phyloP scores from a whole-genome alignment of 2,888 invertebrate genomes.

The Helicoverpa assulta region DNA sequence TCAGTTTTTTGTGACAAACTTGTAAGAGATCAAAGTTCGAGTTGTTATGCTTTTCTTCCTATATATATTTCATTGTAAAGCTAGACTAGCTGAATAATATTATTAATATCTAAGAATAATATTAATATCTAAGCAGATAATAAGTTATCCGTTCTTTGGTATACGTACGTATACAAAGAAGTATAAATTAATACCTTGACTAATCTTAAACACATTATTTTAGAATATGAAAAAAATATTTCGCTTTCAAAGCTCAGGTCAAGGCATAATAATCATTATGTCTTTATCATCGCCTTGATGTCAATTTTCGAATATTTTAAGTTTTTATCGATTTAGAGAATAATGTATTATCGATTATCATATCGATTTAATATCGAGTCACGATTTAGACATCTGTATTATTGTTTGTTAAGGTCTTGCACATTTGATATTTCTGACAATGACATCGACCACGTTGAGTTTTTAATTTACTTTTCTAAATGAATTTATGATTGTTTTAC shows the following conservation, averaged over 20 bases:
- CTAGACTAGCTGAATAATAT: too few species aligned
- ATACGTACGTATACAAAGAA: constrained; percentile 8
- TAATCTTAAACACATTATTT: constrained; percentile 52
- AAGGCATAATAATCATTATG: constrained; percentile 65
- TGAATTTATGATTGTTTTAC: constrained; percentile 26
- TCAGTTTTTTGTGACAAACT: too few species aligned
- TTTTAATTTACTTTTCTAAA: constrained; percentile 32
- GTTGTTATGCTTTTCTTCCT: too few species aligned
- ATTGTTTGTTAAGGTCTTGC: constrained; percentile 52
- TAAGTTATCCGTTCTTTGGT: constrained; percentile 11
- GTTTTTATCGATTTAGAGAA: constrained; percentile 61
- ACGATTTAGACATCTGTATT: constrained; percentile 63
- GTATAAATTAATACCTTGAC: constrained; percentile 62
- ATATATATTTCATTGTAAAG: too few species aligned
- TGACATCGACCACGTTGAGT: constrained; percentile 19
- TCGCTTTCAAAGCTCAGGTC: constrained; percentile 62
- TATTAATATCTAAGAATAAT: neutral
- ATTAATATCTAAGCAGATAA: neutral
- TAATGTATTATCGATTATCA: constrained; percentile 61
- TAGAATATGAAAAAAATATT: constrained; percentile 56
- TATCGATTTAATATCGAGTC: constrained; percentile 62
- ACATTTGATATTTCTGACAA: constrained; percentile 35
- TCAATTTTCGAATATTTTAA: constrained; percentile 71
- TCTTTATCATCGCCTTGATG: constrained; percentile 67
- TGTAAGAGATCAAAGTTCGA: too few species aligned